phyloP scores from a whole-genome alignment of 2,797 vertebrate genomes.

The Coranthus polyacanthus region DNA sequence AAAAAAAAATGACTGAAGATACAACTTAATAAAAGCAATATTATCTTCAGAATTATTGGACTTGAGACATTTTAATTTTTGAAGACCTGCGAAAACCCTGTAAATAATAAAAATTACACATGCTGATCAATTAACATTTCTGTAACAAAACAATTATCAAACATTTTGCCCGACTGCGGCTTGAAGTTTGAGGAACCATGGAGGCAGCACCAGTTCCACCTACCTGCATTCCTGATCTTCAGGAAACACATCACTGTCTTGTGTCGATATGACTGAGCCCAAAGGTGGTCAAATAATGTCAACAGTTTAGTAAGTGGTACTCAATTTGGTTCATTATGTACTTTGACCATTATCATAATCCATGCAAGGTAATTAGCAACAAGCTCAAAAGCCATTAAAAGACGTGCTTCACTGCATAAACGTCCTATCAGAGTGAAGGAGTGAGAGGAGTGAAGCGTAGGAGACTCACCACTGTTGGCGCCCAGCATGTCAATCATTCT shows the following conservation, averaged over 20 bases:
- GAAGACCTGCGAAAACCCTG: too few relatives aligned
- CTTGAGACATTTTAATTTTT: too few relatives aligned
- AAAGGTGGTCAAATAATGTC: conserved; percentile 94
- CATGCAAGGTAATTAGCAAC: conserved; percentile 69
- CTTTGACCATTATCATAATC: conserved; percentile 41
- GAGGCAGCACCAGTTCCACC: conserved; percentile 82
- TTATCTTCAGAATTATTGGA: too few relatives aligned
- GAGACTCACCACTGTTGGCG: conserved; percentile 96
- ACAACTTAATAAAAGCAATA: too few relatives aligned
- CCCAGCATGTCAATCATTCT: conserved; percentile 99
- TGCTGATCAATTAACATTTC: conserved; percentile 17
- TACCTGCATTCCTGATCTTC: conserved; percentile 93
- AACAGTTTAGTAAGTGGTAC: conserved; percentile 93
- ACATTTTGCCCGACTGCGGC: conserved; percentile 12
- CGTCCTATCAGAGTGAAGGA: conserved; percentile 5
- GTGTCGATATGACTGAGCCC: conserved; percentile 89
- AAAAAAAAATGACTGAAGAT: too few relatives aligned
- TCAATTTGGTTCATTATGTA: conserved; percentile 52
- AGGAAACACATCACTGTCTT: conserved; percentile 92
- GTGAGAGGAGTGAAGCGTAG: background rate
- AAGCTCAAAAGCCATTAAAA: conserved; percentile 15
- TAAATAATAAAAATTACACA: conserved; percentile 17
- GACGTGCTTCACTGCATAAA: background rate
- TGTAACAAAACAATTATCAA: conserved; percentile 7
- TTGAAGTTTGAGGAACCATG: conserved; percentile 39